phyloP scores from a whole-genome alignment of 1,140 invertebrate genomes.

The Zaprionus ornatus region DNA sequence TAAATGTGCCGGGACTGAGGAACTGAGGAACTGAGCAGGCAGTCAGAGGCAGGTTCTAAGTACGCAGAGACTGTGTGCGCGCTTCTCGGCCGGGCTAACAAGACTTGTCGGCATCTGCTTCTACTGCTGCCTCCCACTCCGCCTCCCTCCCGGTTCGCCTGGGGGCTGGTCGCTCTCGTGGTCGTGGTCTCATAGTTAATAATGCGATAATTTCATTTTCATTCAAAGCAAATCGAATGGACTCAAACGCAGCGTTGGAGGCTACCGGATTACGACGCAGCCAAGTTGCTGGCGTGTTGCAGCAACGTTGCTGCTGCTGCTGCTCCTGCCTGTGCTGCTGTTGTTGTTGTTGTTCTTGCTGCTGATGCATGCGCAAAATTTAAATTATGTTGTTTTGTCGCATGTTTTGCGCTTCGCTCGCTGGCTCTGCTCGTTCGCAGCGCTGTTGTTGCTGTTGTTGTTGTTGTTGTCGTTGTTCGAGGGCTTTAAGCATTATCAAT shows the following conservation, averaged over 20 bases:
- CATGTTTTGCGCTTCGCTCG: constrained; percentile 73
- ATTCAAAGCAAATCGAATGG: constrained; percentile 79
- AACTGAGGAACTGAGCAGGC: not conserved
- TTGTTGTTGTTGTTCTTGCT: not conserved
- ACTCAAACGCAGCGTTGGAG: constrained; percentile 34
- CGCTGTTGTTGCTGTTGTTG: constrained; percentile 3
- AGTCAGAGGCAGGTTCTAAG: constrained; percentile 32
- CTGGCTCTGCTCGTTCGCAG: constrained; percentile 18
- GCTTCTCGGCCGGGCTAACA: constrained; percentile 60
- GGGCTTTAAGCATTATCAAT: constrained; percentile 72
- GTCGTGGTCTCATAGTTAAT: constrained; percentile 68
- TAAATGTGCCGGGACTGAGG: constrained; percentile 57
- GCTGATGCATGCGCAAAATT: constrained; percentile 78
- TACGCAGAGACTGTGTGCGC: constrained; percentile 19
- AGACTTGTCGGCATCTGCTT: constrained; percentile 52
- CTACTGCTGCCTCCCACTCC: not conserved
- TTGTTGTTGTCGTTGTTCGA: constrained; percentile 5
- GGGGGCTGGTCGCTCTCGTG: not conserved
- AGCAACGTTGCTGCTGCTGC: constrained; percentile 46
- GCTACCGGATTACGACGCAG: constrained; percentile 68
- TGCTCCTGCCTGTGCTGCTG: not conserved
- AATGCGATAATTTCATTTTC: constrained; percentile 82
- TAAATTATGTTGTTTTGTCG: constrained; percentile 84
- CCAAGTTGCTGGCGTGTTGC: constrained; percentile 62
- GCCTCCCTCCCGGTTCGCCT: not conserved